phyloP scores from a whole-genome alignment of 2,113 vertebrate genomes.

The Meleagris gallopavo region DNA sequence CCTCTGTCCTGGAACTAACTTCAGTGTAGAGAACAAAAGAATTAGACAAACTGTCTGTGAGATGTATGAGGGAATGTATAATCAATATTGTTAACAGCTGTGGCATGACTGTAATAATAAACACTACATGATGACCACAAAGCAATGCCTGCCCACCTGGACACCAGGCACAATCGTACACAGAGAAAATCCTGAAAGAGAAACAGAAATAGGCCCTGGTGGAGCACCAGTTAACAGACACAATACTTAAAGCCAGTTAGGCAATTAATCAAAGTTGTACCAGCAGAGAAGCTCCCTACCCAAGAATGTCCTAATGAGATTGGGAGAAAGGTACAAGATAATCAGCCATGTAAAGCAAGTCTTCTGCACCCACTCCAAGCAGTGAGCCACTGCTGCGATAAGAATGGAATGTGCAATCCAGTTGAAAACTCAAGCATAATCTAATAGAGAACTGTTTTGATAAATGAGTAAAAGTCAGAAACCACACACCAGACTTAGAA shows the following conservation, averaged over 20 bases:
- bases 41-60: not conserved
- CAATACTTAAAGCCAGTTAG: not conserved
- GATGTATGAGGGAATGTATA: not conserved
- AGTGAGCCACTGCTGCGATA: not conserved
- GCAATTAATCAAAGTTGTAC: not conserved
- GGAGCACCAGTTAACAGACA: not conserved
- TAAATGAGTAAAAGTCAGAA: not conserved
- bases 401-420: not conserved
- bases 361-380: not conserved
- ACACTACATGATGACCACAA: not conserved
- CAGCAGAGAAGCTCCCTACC: not conserved
- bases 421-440: not conserved
- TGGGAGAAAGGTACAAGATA: not conserved
- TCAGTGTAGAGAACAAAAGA: not conserved
- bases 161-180: fast-evolving
- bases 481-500: not conserved
- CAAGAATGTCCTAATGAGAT: not conserved
- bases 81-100: not conserved
- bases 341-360: not conserved
- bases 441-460: not conserved
- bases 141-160: not conserved
- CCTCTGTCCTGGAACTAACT: not conserved
- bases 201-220: not conserved
- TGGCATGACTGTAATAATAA: not conserved
- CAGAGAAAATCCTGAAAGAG: not conserved